A percentile compares a stretch with the other conserved stretches of the same genome.
Evolutionary conservation across 2,113 vertebrate genomes (phyloP).

Genomic region (Ceyx melanurus): DNA sequence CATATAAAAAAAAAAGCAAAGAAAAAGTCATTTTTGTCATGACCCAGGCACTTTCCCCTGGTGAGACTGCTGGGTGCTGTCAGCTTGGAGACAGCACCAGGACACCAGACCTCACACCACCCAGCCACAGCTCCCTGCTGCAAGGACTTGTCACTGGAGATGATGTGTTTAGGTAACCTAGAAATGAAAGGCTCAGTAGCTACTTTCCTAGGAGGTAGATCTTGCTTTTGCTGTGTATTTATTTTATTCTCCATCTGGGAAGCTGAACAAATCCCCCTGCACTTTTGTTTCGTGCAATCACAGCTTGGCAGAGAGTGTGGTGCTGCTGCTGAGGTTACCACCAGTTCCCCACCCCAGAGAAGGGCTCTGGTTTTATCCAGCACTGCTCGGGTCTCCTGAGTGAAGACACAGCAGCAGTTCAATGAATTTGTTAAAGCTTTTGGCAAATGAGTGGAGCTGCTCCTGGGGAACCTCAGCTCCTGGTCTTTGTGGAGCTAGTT

Average conservation of each 20-base stretch:
- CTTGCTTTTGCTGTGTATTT: neutral
- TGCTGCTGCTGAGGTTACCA: neutral
- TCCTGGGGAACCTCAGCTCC: neutral
- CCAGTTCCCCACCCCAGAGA: neutral
- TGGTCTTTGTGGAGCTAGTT: neutral
- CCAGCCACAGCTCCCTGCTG: neutral
- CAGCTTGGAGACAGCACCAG: neutral
- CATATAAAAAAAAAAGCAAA: neutral
- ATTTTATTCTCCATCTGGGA: neutral
- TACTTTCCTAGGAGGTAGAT: neutral
- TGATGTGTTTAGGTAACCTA: neutral
- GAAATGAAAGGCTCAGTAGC: neutral
- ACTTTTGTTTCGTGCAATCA: neutral
- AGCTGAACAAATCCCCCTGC: neutral
- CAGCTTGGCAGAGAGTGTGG: neutral
- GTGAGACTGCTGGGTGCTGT: neutral
- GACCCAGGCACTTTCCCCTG: neutral
- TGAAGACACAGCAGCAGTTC: neutral
- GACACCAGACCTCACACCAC: neutral
- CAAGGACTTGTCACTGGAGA: neutral
- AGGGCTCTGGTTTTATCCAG: neutral
- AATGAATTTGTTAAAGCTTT: rapidly evolving
- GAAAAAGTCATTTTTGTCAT: neutral
- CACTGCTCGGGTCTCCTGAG: neutral
- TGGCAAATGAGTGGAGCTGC: neutral